A percentile compares a stretch with the other conserved stretches of the same genome.
These are phyloP conservation scores for Chelonus insularis DNA, from an alignment of 1,140 invertebrate species.

Conservation along the genomic window DNA sequence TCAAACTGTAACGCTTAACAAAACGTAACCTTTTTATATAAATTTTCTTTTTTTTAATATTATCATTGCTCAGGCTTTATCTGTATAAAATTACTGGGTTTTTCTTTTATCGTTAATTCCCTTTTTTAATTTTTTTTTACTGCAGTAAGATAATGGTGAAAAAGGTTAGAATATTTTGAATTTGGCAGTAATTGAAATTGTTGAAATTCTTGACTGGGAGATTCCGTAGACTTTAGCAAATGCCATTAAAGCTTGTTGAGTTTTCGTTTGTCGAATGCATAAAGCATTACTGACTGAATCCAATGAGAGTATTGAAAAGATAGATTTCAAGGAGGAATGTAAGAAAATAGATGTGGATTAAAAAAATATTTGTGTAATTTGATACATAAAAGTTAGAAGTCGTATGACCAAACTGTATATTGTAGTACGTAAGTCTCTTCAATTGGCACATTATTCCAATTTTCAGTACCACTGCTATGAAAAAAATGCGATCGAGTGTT, in stretches of 20 bases:
- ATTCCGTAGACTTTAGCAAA: conserved; percentile 26
- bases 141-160: not conserved
- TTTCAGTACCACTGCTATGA: conserved; percentile 2
- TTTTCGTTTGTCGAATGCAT: conserved; percentile 3
- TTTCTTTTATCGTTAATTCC: not conserved
- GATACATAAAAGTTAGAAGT: not conserved
- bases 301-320: not conserved
- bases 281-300: conserved; percentile 2
- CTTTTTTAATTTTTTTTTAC: not conserved
- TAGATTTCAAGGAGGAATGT: no score
- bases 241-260: conserved; percentile 27
- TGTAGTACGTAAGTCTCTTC: not conserved
- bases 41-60: no score
- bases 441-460: conserved; percentile 6
- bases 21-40: no score
- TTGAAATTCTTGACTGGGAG: conserved; percentile 37
- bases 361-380: no score
- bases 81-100: no score
- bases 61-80: no score
- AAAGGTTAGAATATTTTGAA: conserved; percentile 31
- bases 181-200: conserved; percentile 45
- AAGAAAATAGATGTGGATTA: no score
- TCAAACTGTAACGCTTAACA: no score
- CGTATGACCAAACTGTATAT: no score
- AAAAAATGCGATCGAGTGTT: conserved; percentile 18